Base-by-base conservation (phyloP, 2,113 vertebrate species). In the Galbula dea region DNA sequence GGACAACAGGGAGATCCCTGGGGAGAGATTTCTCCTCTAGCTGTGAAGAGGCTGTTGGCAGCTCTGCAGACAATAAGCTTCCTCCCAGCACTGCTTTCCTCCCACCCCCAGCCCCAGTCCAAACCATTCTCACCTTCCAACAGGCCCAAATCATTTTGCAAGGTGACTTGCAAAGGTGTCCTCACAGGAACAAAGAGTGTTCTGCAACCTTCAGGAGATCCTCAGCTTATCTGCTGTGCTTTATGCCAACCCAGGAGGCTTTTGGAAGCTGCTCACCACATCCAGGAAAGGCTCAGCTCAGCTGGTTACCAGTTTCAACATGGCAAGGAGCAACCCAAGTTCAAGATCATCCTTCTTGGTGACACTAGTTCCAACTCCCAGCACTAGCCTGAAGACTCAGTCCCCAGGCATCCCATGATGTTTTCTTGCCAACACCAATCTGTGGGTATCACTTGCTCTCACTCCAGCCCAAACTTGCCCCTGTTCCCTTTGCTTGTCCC, bases 361-460 rank as follows among this genome's bases (percentile, higher is more conserved):
- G 10, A 10, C 0, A n/a, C 1, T 10, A 48, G 2, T 43, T 49
- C 74, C 71, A 45, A 22, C 19, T 30, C 66, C 48, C 75, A 55
- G 52, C 5, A 4, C 45, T 73, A 2, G 3, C 39, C 81, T 34
- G 16, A 22, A 67, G 66, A 1, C 62, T 55, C 68, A 4, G 19
- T n/a, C 59, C 65, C 55, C 65, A 23, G 66, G 4, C 58, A 20
- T 52, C 1, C 3, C 3, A 4, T 9, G 15, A 24, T 0, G 2
- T 72, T 85, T 73, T 6, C 39, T 26, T 45, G 68, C 90, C 27
- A 12, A 48, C n/a, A n/a, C n/a, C n/a, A n/a, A n/a, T n/a, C 36
- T 2, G 2, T 1, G 66, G 48, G 22, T 16, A 18, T 26, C 1
- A 0, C 72, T 63, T 3, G 0, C 49, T 65, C 45, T 30, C 8